Base-by-base conservation (phyloP, 2,113 vertebrate genomes). In the Oncorhynchus clarkii region DNA sequence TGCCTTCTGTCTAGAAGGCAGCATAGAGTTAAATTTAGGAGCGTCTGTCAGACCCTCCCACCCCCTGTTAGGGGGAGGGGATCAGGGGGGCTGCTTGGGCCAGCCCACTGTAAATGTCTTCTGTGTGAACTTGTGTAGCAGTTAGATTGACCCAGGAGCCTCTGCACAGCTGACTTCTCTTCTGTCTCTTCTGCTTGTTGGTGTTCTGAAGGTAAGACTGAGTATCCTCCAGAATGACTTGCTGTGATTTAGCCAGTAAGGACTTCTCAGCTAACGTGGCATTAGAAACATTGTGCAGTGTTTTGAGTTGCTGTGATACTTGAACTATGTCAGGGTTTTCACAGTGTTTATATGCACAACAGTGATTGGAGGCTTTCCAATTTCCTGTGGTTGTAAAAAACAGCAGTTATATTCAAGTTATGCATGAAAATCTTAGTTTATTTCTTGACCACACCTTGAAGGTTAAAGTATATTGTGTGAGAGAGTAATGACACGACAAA, bases 81-180 rank as follows among this genome's bases (percentile, higher is more conserved):
- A 67, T 72, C 71, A 70, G 82, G 92, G 88, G 86, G 87, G 70
- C 82, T 34, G 18, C 59, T 74, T 88, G 85, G 94, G 92, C 93
- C 94, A 91, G 93, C 95, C 95, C 95, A 89, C 92, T 92, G 90
- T 89, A 95, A 95, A 94, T 94, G 95, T 95, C 92, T 92, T 93
- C 86, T 84, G 89, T 78, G 88, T 80, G 73, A 89, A 88, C 76
- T 88, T 90, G 88, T 90, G 91, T 90, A 90, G 82, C 88, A 78
- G 88, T 92, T 93, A 95, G 94, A 96, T 93, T 92, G 90, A 93
- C 91, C 79, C 88, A 89, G 93, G 89, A 34, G 34, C 83, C 73
- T 88, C 73, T 88, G 88, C 89, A 90, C 94, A 59, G 91, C 87
- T 92, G 78, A 92, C 90, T 92, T 89, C 89, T 89, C 81, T 87